phyloP scores from a whole-genome alignment of 2,797 vertebrate genomes.

The Podarcis siculus region DNA sequence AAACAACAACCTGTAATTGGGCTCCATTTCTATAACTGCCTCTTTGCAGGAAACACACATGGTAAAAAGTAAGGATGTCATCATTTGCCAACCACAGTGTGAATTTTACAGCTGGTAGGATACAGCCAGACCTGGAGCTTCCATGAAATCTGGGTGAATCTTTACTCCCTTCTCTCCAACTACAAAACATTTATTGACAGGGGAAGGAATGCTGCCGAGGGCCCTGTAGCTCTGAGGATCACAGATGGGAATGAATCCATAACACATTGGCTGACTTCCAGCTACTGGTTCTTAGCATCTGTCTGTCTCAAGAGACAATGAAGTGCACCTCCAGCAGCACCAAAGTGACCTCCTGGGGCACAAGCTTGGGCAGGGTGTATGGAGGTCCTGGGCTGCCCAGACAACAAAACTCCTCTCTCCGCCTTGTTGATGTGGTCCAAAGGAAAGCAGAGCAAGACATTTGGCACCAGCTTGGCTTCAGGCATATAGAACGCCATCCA shows the following conservation, averaged over 20 bases:
- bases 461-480: too few relatives aligned
- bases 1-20: neutral
- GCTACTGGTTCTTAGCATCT: too few relatives aligned
- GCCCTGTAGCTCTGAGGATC: neutral
- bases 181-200: neutral
- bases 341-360: too few relatives aligned
- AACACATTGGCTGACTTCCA: neutral
- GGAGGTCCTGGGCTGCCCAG: too few relatives aligned
- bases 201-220: neutral
- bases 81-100: neutral
- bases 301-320: too few relatives aligned
- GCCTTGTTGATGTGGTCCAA: too few relatives aligned
- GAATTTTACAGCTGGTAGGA: neutral
- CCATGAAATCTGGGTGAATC: neutral
- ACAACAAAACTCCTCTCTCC: accelerated
- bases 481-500: too few relatives aligned
- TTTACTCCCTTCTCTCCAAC: too few relatives aligned
- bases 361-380: too few relatives aligned
- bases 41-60: neutral
- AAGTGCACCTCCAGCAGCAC: too few relatives aligned
- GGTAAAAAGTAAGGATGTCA: too few relatives aligned
- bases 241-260: neutral
- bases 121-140: neutral
- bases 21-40: neutral
- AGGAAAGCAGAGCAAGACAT: too few relatives aligned